phyloP scores from a whole-genome alignment of 2,113 vertebrate genomes.

The Ciconia boyciana region DNA sequence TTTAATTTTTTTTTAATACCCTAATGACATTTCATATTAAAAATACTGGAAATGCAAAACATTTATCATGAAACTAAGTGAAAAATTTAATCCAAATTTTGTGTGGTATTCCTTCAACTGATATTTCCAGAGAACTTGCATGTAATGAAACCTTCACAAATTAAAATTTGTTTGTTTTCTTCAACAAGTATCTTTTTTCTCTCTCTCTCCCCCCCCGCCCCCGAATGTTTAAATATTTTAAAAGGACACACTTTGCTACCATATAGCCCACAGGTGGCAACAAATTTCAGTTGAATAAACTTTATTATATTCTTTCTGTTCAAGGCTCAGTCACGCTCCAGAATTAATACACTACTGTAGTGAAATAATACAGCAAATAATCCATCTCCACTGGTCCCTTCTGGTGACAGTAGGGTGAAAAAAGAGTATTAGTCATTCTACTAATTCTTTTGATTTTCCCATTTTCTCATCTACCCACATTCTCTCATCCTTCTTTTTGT shows the following conservation, averaged over 20 bases:
- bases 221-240: neutral
- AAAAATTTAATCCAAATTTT: neutral
- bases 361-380: neutral
- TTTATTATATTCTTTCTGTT: neutral
- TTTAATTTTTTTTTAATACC: neutral
- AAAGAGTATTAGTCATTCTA: neutral
- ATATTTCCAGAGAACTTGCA: neutral
- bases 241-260: neutral
- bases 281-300: neutral
- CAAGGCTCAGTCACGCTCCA: neutral
- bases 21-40: neutral
- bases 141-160: neutral
- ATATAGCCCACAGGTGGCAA: neutral
- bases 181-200: neutral
- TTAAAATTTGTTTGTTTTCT: neutral
- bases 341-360: neutral
- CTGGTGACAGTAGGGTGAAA: neutral
- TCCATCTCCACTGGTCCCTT: neutral
- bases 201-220: rapidly evolving
- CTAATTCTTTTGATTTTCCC: neutral
- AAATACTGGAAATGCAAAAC: neutral
- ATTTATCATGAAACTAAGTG: neutral
- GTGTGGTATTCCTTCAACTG: neutral
- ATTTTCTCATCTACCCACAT: neutral
- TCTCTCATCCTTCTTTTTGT: neutral